phyloP scores from a whole-genome alignment of 2,888 invertebrate species.

The Drosophila tanythrix region DNA sequence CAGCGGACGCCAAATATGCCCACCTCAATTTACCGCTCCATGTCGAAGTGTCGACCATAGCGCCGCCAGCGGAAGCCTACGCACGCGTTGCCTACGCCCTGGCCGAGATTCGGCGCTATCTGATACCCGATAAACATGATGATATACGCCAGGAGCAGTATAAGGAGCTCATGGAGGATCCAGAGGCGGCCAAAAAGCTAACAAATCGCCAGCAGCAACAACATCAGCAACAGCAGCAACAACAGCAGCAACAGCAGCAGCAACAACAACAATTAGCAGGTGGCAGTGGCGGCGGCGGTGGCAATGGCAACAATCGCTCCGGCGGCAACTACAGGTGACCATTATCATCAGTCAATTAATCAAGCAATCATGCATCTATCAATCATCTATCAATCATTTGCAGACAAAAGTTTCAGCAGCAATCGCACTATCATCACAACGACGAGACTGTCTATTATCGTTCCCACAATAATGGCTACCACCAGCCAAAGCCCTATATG shows the following conservation, averaged over 20 bases:
- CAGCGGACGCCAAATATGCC: conserved; percentile 94
- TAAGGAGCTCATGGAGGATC: conserved; percentile 88
- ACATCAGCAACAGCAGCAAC: conserved; percentile 81
- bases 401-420: conserved; percentile 82
- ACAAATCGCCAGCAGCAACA: conserved; percentile 82
- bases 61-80: conserved; percentile 94
- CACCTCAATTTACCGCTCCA: conserved; percentile 95
- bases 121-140: conserved; percentile 89
- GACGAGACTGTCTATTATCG: conserved; percentile 83
- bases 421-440: conserved; percentile 83
- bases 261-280: conserved; percentile 46
- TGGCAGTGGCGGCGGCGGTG: conserved; percentile 55
- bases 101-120: conserved; percentile 90
- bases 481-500: conserved; percentile 83
- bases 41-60: conserved; percentile 94
- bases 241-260: conserved; percentile 51
- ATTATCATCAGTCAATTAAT: neutral
- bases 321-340: conserved; percentile 72
- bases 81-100: conserved; percentile 94
- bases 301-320: conserved; percentile 69
- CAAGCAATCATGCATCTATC: neutral
- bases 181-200: conserved; percentile 83
- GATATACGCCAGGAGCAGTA: conserved; percentile 94
- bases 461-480: conserved; percentile 82
- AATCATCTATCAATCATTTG: neutral